Evolutionary conservation across 2,113 vertebrate genomes (phyloP).

Genomic region (Odontophorus gujanensis): DNA sequence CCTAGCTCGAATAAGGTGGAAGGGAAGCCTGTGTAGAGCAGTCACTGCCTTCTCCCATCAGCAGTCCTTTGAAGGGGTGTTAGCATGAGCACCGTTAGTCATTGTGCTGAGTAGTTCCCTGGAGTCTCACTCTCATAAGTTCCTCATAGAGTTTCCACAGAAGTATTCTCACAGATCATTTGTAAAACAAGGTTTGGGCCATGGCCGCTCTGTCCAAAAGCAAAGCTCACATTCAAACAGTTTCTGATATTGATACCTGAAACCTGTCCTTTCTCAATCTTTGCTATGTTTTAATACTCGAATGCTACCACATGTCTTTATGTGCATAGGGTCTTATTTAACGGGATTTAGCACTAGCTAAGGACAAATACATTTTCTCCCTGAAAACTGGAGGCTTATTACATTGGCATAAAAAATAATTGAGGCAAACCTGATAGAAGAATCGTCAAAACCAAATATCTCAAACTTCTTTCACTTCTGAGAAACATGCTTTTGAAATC

Average conservation of each 20-base stretch:
- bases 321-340: background rate
- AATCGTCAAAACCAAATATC: background rate
- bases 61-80: accelerated
- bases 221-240: background rate
- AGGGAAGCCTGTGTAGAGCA: background rate
- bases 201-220: background rate
- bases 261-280: background rate
- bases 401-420: background rate
- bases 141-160: background rate
- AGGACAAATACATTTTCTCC: background rate
- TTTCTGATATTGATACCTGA: background rate
- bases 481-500: background rate
- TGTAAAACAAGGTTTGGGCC: background rate
- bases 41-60: background rate
- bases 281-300: background rate
- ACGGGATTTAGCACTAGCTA: background rate
- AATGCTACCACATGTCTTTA: background rate
- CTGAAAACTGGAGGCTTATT: background rate
- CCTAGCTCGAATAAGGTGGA: background rate
- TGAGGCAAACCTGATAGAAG: background rate
- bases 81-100: background rate
- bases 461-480: background rate
- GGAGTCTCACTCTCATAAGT: background rate
- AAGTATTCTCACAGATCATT: background rate
- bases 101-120: background rate